phyloP scores from a whole-genome alignment of 2,797 vertebrate species.

The Pseudochromis fuscus region DNA sequence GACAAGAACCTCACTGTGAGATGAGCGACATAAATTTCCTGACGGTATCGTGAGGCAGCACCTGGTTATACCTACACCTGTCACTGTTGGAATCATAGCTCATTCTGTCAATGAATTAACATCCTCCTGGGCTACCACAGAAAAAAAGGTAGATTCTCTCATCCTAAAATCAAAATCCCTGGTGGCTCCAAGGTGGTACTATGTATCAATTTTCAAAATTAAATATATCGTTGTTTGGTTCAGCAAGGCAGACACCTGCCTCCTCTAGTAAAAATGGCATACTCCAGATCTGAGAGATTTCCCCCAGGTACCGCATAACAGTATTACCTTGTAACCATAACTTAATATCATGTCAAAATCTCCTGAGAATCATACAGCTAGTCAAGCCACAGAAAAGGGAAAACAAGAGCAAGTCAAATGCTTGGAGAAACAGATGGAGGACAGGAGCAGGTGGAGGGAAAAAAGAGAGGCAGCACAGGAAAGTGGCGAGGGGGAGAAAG shows the following conservation, averaged over 20 bases:
- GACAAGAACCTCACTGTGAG: constrained; percentile 79
- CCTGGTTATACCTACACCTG: constrained; percentile 92
- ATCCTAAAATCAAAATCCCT: constrained; percentile 82
- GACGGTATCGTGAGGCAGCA: constrained; percentile 88
- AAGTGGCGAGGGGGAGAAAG: constrained; percentile 19
- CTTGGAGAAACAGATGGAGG: constrained; percentile 68
- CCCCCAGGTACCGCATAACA: constrained; percentile 88
- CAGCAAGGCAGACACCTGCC: constrained; percentile 88
- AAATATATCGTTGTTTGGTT: constrained; percentile 92
- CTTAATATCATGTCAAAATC: constrained; percentile 93
- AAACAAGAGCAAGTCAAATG: constrained; percentile 67
- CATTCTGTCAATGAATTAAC: constrained; percentile 94
- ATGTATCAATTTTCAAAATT: constrained; percentile 90
- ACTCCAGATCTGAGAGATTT: constrained; percentile 88
- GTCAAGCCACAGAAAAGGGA: constrained; percentile 83
- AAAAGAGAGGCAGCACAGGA: constrained; percentile 14
- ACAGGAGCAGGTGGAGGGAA: constrained; percentile 56
- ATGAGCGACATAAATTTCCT: constrained; percentile 92
- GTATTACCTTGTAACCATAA: constrained; percentile 92
- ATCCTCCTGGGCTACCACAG: constrained; percentile 85
- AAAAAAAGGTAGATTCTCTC: constrained; percentile 60
- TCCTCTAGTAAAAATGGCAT: constrained; percentile 86
- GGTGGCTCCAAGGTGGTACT: constrained; percentile 78
- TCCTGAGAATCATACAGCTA: constrained; percentile 89
- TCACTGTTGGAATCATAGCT: constrained; percentile 88